phyloP scores from a whole-genome alignment of 2,888 invertebrate genomes.

The Troglohyphantes excavatus region DNA sequence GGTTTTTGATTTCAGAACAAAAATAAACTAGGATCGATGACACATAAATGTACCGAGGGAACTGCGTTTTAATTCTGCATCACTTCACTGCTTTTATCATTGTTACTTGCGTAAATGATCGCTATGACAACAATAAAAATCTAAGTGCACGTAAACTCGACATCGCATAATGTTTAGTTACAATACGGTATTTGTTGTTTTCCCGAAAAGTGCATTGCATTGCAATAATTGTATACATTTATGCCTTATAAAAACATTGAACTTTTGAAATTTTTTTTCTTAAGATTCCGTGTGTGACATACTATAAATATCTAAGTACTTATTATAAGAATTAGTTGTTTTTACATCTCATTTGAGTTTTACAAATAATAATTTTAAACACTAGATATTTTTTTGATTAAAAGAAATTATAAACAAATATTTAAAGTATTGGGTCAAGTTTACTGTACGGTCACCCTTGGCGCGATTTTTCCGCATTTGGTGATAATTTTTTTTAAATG shows the following conservation, averaged over 20 bases:
- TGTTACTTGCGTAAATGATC: constrained; percentile 46
- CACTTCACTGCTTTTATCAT: constrained; percentile 13
- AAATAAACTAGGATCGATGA: neutral
- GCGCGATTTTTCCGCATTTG: too few species aligned
- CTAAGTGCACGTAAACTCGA: constrained; percentile 6
- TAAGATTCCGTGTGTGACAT: neutral
- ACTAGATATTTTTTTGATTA: too few species aligned
- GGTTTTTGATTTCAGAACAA: neutral
- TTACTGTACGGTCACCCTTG: too few species aligned
- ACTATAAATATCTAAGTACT: too few species aligned
- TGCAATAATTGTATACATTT: neutral
- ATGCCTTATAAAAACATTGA: neutral
- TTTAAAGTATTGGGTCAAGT: too few species aligned
- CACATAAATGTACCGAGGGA: neutral
- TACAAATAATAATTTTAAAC: too few species aligned
- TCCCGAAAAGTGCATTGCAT: neutral
- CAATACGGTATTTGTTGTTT: neutral
- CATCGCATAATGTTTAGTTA: neutral
- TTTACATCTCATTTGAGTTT: too few species aligned
- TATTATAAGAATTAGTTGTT: too few species aligned
- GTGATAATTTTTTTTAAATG: too few species aligned
- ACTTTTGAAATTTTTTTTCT: neutral
- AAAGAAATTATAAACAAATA: too few species aligned
- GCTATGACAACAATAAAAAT: constrained; percentile 66
- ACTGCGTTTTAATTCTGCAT: neutral